Evolutionary conservation across 2,797 vertebrate species (phyloP), one percentile per base, ranked within the genome.

Genomic region (Centropyge bicolor): DNA sequence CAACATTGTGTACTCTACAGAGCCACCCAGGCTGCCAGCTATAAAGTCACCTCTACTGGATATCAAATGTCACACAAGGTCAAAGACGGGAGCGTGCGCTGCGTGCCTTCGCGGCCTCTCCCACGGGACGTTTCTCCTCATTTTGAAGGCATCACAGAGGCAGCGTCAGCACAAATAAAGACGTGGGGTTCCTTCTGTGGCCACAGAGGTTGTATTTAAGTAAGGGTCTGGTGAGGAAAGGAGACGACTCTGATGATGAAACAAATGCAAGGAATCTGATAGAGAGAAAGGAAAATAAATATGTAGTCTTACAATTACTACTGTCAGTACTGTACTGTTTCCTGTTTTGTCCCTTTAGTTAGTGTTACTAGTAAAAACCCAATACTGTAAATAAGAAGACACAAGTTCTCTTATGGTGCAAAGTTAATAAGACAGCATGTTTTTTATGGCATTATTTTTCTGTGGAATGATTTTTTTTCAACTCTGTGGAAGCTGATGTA

Each of bases 1-100:
- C 80, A 83, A 79, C 80, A 64, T 49, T 8, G 38, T 54, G 56
- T 67, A 0, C 70, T 46, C 71, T 8, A 69, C 63, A 77, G 76
- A 82, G 74, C 35, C 46, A 1, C 51, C 36, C 64, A 14, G 59
- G 45, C 73, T n/a, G 69, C 43, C 68, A 74, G 79, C 64, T 17
- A 43, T 27, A 54, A 80, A 81, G 81, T 87, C 90, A 88, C 88
- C 86, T 83, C 81, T 22, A 24, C 73, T 59, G 41, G 67, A 73
- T 84, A 90, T 87, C 87, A 85, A 66, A 85, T 89, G 87, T 90
- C 86, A 85, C 41, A 4, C 84, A 88, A 83, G 86, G 88, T 88
- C 89, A 89, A 83, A 85, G 62, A 83, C 31, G n/a, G 59, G 59
- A 46, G 36, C 0, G 70, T 61, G 75, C 27, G 0, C 72, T 19